A percentile compares a stretch with the other conserved stretches of the same genome.
Conservation (phyloP, 2,797 vertebrate species). For the Muscicapa comitata region DNA sequence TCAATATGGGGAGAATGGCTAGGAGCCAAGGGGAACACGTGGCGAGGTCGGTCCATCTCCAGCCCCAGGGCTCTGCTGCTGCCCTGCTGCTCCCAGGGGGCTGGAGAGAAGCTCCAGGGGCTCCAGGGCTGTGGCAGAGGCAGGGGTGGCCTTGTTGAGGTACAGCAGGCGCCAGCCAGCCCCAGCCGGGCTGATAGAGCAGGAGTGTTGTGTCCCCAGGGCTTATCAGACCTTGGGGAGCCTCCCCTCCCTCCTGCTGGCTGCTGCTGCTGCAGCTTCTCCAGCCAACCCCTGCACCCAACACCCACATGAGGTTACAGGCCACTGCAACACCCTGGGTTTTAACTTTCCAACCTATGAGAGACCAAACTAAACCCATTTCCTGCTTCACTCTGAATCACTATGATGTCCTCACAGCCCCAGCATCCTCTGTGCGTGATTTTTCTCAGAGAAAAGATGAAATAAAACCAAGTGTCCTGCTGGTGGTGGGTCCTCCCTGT, state of each 20-base stretch:
- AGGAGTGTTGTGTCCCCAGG: fast-evolving
- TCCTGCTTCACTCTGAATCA: neutral
- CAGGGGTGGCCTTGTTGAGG: neutral
- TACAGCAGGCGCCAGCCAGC: neutral
- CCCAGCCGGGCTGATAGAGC: neutral
- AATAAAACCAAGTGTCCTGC: fast-evolving
- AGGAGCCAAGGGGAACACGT: fast-evolving
- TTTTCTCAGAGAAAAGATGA: neutral
- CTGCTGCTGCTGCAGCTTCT: neutral
- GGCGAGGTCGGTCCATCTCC: fast-evolving
- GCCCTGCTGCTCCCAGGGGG: neutral
- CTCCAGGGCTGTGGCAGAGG: fast-evolving
- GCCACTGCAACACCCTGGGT: neutral
- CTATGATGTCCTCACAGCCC: fast-evolving
- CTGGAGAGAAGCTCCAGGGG: neutral
- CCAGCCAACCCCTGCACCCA: neutral
- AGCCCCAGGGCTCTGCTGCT: neutral
- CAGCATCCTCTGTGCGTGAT: fast-evolving
- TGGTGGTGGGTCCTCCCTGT: neutral
- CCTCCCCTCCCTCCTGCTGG: neutral
- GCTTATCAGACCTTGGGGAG: conserved; percentile 30
- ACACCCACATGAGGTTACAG: neutral
- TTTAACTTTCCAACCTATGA: neutral
- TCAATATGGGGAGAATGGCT: neutral
- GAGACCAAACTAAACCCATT: neutral